Conservation (phyloP, 2,888 invertebrate species). For the Bruchidius siliquastri region DNA sequence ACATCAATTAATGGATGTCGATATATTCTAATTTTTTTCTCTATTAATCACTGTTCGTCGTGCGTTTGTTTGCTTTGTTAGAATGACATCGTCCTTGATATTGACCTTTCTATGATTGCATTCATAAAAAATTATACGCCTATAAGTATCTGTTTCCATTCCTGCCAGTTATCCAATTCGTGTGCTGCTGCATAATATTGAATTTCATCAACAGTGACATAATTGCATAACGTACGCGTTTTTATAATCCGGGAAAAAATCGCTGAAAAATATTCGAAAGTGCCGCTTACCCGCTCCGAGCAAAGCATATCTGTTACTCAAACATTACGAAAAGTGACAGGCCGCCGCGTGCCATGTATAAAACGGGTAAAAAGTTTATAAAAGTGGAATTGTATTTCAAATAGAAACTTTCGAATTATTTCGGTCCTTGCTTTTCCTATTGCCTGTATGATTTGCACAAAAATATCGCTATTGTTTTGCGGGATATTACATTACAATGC, state of each 20-base stretch:
- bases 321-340: background rate
- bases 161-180: background rate
- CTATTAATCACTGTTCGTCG: background rate
- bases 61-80: background rate
- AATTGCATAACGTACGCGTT: background rate
- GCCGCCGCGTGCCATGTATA: background rate
- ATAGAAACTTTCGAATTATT: background rate
- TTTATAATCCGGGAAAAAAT: background rate
- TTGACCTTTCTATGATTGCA: background rate
- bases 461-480: background rate
- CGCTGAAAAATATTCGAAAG: background rate
- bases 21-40: background rate
- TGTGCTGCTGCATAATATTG: background rate
- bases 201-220: background rate
- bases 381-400: background rate
- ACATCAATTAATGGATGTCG: background rate
- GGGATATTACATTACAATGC: background rate
- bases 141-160: background rate
- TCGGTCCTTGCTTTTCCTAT: background rate
- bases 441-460: background rate
- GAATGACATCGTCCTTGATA: background rate
- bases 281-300: background rate
- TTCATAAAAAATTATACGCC: background rate
- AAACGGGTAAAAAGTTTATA: background rate
- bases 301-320: background rate